These are phyloP conservation scores for Mesocentrotus franciscanus DNA, from an alignment of 53 echinoderm and acorn worm genomes.

Conservation along the genomic window DNA sequence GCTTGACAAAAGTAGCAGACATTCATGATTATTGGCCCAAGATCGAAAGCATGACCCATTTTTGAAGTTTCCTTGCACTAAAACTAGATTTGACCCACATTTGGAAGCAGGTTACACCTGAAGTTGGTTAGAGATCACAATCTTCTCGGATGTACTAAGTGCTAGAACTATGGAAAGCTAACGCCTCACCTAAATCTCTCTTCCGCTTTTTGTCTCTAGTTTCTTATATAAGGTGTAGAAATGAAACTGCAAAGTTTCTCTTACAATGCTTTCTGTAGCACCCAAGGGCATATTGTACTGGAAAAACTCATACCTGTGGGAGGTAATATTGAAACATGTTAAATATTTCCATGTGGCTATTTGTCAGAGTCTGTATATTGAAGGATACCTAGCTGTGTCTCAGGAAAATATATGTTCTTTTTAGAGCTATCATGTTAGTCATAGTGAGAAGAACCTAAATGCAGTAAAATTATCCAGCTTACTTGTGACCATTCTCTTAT, in stretches of 20 bases:
- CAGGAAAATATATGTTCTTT: no score
- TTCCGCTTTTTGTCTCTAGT: not conserved
- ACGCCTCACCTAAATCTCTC: conserved; percentile 1
- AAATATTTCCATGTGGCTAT: not conserved
- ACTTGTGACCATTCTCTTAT: no score
- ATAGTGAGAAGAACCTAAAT: no score
- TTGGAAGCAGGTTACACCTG: conserved; percentile 25
- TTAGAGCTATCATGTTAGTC: no score
- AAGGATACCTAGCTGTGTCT: no score
- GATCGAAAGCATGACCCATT: not conserved
- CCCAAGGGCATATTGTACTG: not conserved
- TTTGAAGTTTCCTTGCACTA: conserved; percentile 1
- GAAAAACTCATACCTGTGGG: not conserved
- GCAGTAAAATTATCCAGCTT: no score
- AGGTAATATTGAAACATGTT: not conserved
- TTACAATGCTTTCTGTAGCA: not conserved
- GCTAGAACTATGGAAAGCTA: conserved; percentile 31
- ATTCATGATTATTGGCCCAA: not conserved
- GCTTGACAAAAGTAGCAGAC: not conserved
- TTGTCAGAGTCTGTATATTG: not conserved
- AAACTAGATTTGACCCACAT: conserved; percentile 22
- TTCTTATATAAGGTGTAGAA: not conserved
- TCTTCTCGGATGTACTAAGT: not conserved
- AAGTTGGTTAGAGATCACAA: not conserved
- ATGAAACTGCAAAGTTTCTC: not conserved